phyloP scores from a whole-genome alignment of 1,140 invertebrate species.

The Limonius californicus region DNA sequence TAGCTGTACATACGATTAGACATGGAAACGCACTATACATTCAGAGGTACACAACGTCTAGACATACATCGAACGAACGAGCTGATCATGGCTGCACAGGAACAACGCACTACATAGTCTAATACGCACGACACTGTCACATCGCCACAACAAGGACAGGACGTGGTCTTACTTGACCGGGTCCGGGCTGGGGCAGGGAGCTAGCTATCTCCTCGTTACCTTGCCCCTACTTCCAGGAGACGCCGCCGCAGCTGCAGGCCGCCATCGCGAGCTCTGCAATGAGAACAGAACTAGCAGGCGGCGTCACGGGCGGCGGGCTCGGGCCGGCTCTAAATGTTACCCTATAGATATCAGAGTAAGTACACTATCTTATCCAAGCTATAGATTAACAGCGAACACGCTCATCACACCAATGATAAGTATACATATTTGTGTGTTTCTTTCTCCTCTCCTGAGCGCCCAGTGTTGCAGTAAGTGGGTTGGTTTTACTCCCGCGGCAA shows the following conservation, averaged over 20 bases:
- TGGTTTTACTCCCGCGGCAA: neutral
- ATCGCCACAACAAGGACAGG: conserved; percentile 46
- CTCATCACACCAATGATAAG: neutral
- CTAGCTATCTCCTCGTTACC: conserved; percentile 61
- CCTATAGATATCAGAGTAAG: conserved; percentile 17
- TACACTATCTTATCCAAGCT: neutral
- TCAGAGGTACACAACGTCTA: conserved; percentile 44
- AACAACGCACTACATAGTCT: conserved; percentile 46
- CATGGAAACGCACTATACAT: conserved; percentile 24
- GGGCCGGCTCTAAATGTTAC: conserved; percentile 8
- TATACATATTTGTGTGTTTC: neutral
- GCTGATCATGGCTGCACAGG: conserved; percentile 45
- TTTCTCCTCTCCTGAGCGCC: neutral
- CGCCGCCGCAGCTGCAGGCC: conserved; percentile 56
- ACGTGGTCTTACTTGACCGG: conserved; percentile 48
- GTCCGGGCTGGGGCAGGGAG: conserved; percentile 38
- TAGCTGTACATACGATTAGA: conserved; percentile 19
- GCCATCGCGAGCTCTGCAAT: conserved; percentile 59
- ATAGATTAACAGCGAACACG: neutral
- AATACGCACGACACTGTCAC: conserved; percentile 49
- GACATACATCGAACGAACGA: conserved; percentile 47
- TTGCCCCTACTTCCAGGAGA: conserved; percentile 62
- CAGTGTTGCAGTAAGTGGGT: no score
- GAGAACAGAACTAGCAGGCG: conserved; percentile 53
- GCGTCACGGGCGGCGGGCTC: conserved; percentile 22